phyloP scores from a whole-genome alignment of 2,888 invertebrate species.

The Athripsodes cinereus region DNA sequence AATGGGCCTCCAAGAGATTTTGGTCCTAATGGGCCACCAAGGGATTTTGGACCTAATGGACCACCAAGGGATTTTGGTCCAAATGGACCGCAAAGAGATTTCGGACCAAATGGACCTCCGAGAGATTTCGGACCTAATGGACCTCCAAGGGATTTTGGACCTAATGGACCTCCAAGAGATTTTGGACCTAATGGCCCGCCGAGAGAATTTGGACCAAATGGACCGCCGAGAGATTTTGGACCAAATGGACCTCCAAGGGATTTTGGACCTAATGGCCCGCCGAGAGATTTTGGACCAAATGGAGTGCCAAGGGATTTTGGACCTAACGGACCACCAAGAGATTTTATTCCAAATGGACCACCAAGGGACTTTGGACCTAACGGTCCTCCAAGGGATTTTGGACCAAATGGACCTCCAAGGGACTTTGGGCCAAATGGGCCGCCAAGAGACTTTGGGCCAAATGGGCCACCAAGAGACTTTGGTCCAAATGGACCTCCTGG shows the following conservation, averaged over 20 bases:
- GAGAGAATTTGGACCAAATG: not conserved
- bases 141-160: not conserved
- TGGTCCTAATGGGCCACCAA: not conserved
- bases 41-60: not conserved
- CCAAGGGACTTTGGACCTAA: constrained; percentile 4
- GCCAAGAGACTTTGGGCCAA: not conserved
- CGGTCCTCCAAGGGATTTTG: constrained; percentile 1
- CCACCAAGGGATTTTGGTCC: not conserved
- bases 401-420: constrained; percentile 2
- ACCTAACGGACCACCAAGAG: no score
- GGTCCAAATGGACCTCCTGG: no score
- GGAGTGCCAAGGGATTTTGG: not conserved
- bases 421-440: not conserved
- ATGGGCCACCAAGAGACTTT: no score
- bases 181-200: constrained; percentile 1
- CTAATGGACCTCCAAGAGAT: not conserved
- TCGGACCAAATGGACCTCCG: not conserved
- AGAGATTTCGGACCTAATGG: not conserved
- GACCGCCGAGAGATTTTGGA: not conserved
- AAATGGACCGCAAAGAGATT: not conserved
- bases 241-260: not conserved
- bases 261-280: not conserved
- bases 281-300: not conserved
- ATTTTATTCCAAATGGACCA: not conserved
- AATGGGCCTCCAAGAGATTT: not conserved